phyloP scores from a whole-genome alignment of 2,888 invertebrate genomes.

The Heliconius charithonia region DNA sequence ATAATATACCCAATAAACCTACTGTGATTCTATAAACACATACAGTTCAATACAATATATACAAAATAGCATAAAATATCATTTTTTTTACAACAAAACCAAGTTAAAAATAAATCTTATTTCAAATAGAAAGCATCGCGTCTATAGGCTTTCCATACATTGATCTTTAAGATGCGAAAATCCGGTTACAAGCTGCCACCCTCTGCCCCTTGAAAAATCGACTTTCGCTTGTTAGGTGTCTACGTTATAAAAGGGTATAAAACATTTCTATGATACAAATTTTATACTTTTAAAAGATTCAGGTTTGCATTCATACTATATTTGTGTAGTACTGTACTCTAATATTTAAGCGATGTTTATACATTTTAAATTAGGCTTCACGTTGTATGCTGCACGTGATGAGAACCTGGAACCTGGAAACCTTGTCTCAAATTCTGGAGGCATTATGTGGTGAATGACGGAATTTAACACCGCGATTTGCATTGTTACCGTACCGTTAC shows the following conservation, averaged over 20 bases:
- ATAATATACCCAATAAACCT: background rate
- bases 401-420: too few relatives aligned
- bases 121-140: background rate
- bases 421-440: too few relatives aligned
- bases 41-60: background rate
- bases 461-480: too few relatives aligned
- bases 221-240: slow-evolving; percentile 4
- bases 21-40: background rate
- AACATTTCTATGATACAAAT: background rate
- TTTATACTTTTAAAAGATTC: background rate
- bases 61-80: background rate
- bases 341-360: too few relatives aligned
- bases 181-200: slow-evolving; percentile 25
- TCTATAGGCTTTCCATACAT: slow-evolving; percentile 37
- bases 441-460: too few relatives aligned
- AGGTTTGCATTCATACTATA: background rate
- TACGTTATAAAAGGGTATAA: background rate
- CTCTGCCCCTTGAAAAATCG: slow-evolving; percentile 16
- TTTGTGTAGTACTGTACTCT: too few relatives aligned
- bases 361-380: too few relatives aligned
- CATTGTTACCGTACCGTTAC: too few relatives aligned
- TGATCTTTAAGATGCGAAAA: slow-evolving; percentile 30
- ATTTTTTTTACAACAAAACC: background rate
- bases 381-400: too few relatives aligned
- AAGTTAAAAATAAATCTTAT: slow-evolving; percentile 15